Evolutionary conservation across 1,140 invertebrate genomes (phyloP), one percentile per base, ranked within the genome.

Genomic region (Zaprionus ornatus): DNA sequence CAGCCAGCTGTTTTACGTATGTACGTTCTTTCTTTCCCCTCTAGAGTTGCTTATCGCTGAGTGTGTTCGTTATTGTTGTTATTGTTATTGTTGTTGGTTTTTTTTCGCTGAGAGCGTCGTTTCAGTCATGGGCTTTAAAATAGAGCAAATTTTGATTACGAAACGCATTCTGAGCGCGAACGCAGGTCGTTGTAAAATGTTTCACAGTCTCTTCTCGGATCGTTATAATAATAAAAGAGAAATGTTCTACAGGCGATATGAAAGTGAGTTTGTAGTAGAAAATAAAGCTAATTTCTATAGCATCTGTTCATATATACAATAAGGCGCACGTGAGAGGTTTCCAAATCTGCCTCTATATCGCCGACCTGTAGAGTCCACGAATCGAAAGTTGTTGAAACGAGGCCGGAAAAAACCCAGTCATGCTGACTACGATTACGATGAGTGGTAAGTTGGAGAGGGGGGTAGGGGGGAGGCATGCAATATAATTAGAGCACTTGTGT

Each of bases 201-300:
- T 71, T 9, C 32, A 17, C 32, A 71, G 73, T 35, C 54, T 75
- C 54, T 71, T 71, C 35, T 75, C 73, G 35, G 62, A 71, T 75
- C 67, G 73, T 13, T 75, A 75, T 35, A 75, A 75, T 40, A 71
- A 29, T 6, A 75, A 75, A 50, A 35, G 67, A 21, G 54, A 64
- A 32, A 54, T 64, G 3, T 65, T 64, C 25, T 75, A 71, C 27
- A 45, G 15, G n/a, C 73, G 59, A 42, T 75, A 75, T 29, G 68
- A 75, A 35, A 55, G 73, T 71, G 27, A 71, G 60, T 45, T 21
- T 23, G 1, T 7, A 23, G 19, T 29, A n/a, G 10, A 15, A 12
- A 25, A 29, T 29, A 29, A 29, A 29, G 27, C 27, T 29, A 7
- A 29, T 29, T 25, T 35, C 12, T 7, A 23, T 40, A 15, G 1